Conservation (phyloP, 2,888 invertebrate species). For the Pseudococcus longispinus region DNA sequence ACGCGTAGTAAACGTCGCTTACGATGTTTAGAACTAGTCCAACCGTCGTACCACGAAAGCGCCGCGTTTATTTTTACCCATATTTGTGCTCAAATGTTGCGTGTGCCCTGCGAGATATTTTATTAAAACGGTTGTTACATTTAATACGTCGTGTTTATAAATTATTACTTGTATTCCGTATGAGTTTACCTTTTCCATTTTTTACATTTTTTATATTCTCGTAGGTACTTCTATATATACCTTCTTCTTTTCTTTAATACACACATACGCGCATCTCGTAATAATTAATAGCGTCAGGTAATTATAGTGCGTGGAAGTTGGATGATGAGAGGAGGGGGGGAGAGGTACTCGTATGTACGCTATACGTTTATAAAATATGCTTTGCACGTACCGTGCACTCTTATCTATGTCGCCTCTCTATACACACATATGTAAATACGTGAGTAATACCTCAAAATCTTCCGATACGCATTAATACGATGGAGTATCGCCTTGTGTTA, state of each 20-base stretch:
- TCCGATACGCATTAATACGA: neutral
- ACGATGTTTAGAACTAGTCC: conserved; percentile 50
- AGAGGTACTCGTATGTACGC: neutral
- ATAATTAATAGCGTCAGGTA: conserved; percentile 53
- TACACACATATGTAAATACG: neutral
- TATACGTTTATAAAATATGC: conserved; percentile 49
- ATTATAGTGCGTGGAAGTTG: conserved; percentile 50
- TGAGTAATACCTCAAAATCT: conserved; percentile 6
- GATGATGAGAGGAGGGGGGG: neutral
- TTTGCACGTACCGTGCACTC: conserved; percentile 29
- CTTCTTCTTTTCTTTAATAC: neutral
- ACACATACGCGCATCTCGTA: conserved; percentile 8
- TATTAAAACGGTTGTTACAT: conserved; percentile 54
- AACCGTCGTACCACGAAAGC: conserved; percentile 41
- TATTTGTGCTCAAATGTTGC: conserved; percentile 51
- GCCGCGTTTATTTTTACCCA: conserved; percentile 45
- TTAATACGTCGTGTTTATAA: conserved; percentile 55
- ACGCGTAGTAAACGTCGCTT: neutral
- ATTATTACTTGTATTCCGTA: conserved; percentile 44
- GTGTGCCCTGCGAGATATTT: conserved; percentile 51
- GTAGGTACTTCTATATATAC: neutral
- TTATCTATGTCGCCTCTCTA: conserved; percentile 35
- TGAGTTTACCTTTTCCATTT: neutral
- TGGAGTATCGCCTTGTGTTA: neutral
- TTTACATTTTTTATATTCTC: neutral